A percentile compares a stretch with the other conserved stretches of the same genome.
Conservation (phyloP, 2,888 invertebrate genomes). For the Tetragnatha montana region DNA sequence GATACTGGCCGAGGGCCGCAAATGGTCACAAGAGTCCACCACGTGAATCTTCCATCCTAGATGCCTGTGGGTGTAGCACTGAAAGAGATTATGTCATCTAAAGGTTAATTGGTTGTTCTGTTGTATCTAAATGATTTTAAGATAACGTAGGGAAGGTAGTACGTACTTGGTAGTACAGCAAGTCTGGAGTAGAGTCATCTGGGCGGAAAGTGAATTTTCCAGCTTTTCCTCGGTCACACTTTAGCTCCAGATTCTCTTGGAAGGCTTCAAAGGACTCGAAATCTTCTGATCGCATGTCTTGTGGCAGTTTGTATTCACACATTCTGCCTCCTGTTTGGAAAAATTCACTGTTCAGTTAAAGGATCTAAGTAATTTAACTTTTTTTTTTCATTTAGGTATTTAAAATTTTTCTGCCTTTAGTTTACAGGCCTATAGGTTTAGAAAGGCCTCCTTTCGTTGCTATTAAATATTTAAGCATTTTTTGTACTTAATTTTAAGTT, state of each 20-base stretch:
- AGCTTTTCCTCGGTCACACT: constrained; percentile 84
- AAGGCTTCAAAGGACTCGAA: constrained; percentile 92
- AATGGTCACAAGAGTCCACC: constrained; percentile 79
- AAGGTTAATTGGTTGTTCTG: neutral
- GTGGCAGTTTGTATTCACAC: constrained; percentile 84
- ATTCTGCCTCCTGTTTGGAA: constrained; percentile 82
- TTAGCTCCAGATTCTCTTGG: constrained; percentile 87
- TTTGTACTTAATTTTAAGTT: neutral
- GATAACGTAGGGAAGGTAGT: neutral
- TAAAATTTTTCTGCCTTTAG: neutral
- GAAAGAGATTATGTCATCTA: neutral
- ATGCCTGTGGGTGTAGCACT: constrained; percentile 91
- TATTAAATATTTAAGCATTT: no score
- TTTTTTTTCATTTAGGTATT: no score
- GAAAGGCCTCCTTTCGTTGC: no score
- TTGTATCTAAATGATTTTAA: neutral
- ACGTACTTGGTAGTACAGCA: constrained; percentile 92
- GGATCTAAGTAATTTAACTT: neutral
- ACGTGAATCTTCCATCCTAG: constrained; percentile 95
- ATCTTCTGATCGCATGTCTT: constrained; percentile 82
- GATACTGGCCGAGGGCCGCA: constrained; percentile 37
- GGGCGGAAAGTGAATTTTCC: constrained; percentile 89
- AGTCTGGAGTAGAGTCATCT: constrained; percentile 89
- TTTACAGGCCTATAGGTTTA: no score
- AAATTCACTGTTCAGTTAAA: neutral